phyloP scores from a whole-genome alignment of 2,113 vertebrate species.

The Notiomystis cincta region DNA sequence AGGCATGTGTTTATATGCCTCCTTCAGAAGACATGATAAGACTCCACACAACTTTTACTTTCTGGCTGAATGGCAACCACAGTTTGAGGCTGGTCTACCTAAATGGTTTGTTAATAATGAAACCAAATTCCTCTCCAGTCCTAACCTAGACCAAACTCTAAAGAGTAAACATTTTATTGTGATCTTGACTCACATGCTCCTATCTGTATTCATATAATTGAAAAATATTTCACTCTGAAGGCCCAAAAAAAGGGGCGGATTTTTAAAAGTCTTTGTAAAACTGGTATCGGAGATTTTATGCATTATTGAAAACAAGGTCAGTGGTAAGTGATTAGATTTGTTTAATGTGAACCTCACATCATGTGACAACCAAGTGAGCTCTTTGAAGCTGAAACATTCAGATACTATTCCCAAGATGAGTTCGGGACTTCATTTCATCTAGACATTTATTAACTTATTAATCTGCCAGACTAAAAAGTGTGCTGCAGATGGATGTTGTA shows the following conservation, averaged over 20 bases:
- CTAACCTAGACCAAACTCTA: background rate
- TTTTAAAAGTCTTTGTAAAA: background rate
- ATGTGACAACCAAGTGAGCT: background rate
- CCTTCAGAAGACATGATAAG: background rate
- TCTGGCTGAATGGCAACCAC: background rate
- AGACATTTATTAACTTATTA: conserved; percentile 31
- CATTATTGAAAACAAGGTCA: background rate
- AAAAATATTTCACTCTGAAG: background rate
- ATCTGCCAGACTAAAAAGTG: background rate
- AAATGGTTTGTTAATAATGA: background rate
- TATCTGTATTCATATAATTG: background rate
- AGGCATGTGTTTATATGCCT: background rate
- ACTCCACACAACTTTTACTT: background rate
- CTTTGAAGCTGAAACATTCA: background rate
- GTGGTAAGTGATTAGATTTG: background rate
- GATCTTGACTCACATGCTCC: background rate
- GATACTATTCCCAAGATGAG: background rate
- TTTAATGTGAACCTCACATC: background rate
- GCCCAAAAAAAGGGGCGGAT: background rate
- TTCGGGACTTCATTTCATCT: conserved; percentile 12
- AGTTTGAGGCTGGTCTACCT: background rate
- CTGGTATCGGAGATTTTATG: background rate
- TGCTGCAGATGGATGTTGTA: background rate
- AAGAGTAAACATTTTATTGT: background rate
- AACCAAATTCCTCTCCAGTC: background rate